Evolutionary conservation across 35 echinoderm and acorn worm species (phyloP).

Genomic region (Hemicentrotus pulcherrimus): DNA sequence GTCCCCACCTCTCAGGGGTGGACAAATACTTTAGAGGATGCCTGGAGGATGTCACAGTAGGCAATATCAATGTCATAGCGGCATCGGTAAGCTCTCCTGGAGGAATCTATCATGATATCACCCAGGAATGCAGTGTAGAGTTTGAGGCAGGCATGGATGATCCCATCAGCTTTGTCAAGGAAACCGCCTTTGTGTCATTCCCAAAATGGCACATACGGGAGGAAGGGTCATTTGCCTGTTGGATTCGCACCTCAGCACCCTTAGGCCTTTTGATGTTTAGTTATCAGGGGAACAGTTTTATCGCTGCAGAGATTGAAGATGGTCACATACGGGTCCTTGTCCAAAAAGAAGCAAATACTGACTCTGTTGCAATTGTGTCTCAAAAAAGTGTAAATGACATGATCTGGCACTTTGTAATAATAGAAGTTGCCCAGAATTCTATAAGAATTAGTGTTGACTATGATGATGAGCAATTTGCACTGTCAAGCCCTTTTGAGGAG

Average conservation of each 20-base stretch:
- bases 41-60: conserved; percentile 74
- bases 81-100: conserved; percentile 49
- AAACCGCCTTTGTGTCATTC: conserved; percentile 79
- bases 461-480: conserved; percentile 62
- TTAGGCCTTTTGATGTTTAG: conserved; percentile 84
- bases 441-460: conserved; percentile 89
- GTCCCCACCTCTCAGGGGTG: conserved; percentile 33
- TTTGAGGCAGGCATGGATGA: conserved; percentile 88
- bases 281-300: conserved; percentile 59
- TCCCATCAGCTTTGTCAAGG: conserved; percentile 92
- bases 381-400: conserved; percentile 60
- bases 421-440: conserved; percentile 51
- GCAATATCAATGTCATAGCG: conserved; percentile 72
- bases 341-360: conserved; percentile 48
- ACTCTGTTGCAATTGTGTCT: conserved; percentile 71
- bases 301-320: conserved; percentile 77
- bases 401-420: conserved; percentile 85
- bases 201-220: conserved; percentile 79
- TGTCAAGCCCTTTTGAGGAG: conserved; percentile 46
- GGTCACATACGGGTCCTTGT: conserved; percentile 80
- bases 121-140: conserved; percentile 82
- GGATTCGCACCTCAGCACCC: conserved; percentile 80
- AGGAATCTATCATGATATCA: conserved; percentile 67
- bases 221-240: conserved; percentile 85
- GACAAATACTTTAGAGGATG: conserved; percentile 88